Conservation (phyloP, 2,113 vertebrate species). For the Panurus biarmicus region DNA sequence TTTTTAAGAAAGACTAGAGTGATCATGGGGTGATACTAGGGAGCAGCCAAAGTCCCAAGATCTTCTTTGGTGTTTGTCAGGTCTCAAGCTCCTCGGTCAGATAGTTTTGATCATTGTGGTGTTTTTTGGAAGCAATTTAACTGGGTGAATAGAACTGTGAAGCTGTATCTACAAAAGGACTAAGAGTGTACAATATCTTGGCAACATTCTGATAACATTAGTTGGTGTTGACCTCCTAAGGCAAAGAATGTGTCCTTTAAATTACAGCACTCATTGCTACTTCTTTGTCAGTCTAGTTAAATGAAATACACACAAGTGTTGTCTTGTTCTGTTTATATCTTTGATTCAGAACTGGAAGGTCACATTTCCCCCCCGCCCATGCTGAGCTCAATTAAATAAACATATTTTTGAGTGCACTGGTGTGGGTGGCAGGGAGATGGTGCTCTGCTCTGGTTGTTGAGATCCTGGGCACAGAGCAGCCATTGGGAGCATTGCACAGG, state of each 20-base stretch:
- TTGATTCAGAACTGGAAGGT: neutral
- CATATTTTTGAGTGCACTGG: neutral
- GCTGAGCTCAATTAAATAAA: neutral
- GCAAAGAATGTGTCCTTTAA: neutral
- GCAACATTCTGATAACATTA: neutral
- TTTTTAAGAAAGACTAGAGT: slow-evolving; percentile 16
- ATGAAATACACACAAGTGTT: neutral
- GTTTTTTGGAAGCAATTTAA: neutral
- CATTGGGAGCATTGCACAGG: accelerated
- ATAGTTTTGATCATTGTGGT: neutral
- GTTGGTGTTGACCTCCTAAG: neutral
- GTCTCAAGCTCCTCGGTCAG: neutral
- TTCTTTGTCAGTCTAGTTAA: neutral
- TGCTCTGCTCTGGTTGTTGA: neutral
- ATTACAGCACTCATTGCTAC: neutral
- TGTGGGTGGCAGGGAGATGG: neutral
- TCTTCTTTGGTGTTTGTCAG: neutral
- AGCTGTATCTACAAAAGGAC: neutral
- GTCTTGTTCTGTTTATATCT: neutral
- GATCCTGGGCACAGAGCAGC: accelerated
- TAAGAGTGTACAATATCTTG: neutral
- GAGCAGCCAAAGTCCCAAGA: neutral
- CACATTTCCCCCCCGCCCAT: neutral
- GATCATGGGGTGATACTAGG: neutral
- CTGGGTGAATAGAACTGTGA: neutral